Conservation (phyloP, 2,888 invertebrate genomes). For the Blastobasis adustella region DNA sequence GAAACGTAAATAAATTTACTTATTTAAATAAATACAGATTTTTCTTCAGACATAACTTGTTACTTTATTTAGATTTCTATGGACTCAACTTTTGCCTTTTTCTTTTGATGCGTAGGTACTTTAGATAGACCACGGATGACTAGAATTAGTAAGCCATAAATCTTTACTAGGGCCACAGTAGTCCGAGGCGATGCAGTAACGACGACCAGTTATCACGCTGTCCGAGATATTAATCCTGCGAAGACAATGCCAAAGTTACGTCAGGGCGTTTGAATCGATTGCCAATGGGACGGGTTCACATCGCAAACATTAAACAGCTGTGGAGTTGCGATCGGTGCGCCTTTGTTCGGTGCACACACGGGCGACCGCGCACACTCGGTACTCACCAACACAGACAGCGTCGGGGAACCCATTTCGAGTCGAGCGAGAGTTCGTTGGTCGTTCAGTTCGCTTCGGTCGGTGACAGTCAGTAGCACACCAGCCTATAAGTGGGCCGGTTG, state of each 20-base stretch:
- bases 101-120: no score
- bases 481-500: constrained; percentile 2
- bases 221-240: not conserved
- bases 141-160: no score
- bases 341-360: constrained; percentile 43
- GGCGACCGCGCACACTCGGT: constrained; percentile 26
- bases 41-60: no score
- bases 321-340: constrained; percentile 39
- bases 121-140: no score
- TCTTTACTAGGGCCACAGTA: no score
- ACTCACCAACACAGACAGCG: constrained; percentile 10
- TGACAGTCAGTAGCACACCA: constrained; percentile 40
- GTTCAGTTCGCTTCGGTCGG: constrained; percentile 49
- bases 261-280: constrained; percentile 48
- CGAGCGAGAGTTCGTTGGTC: constrained; percentile 12
- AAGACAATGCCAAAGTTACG: constrained; percentile 22
- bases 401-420: constrained; percentile 11
- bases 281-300: constrained; percentile 47
- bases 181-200: not conserved
- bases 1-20: no score
- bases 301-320: constrained; percentile 71
- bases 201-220: not conserved
- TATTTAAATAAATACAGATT: no score
- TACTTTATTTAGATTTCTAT: no score
- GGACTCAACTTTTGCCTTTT: no score